Evolutionary conservation across 2,797 vertebrate species (phyloP), one percentile per base, ranked within the genome.

Genomic region (Centropyge bicolor): DNA sequence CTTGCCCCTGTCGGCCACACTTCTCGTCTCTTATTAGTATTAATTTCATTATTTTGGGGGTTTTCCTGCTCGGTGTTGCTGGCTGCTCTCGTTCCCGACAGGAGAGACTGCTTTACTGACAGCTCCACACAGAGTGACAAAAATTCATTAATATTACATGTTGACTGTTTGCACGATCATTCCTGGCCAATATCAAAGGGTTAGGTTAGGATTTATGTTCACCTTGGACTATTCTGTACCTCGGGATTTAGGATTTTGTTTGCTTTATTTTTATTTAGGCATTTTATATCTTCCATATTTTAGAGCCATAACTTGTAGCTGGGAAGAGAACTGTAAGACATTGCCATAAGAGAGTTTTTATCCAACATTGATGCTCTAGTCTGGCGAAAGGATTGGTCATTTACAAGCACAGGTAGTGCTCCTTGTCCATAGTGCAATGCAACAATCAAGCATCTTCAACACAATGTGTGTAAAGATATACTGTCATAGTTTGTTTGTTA

Each of bases 71-170:
- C 48, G 16, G 38, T 60, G 17, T 43, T 31, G 38, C 46, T 54
- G 38, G 35, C 54, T 75, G 45, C 45, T 74, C 36, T 51, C 8
- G 0, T 5, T 16, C 11, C 17, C n/a, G 35, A 16, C 31, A 51
- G 36, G 61, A 36, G n/a, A 24, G 14, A 20, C 16, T 55, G 31
- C 22, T 70, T 40, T 46, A 36, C 52, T 19, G 41, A 10, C 43
- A 22, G 13, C 31, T 57, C 43, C 54, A 49, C 45, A 41, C 43
- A n/a, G 5, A 40, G 8, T 16, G 22, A 35, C n/a, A n/a, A n/a
- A 60, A 8, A 9, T 13, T 36, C 7, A 38, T 60, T 38, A 24
- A 66, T 45, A 63, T 73, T 31, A 52, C 70, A 73, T 57, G 71
- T 31, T 31, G 11, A 20, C n/a, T 65, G 16, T 14, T 48, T 51